These are phyloP conservation scores for Fregetta grallaria DNA, from an alignment of 2,113 vertebrate genomes.

Conservation along the genomic window DNA sequence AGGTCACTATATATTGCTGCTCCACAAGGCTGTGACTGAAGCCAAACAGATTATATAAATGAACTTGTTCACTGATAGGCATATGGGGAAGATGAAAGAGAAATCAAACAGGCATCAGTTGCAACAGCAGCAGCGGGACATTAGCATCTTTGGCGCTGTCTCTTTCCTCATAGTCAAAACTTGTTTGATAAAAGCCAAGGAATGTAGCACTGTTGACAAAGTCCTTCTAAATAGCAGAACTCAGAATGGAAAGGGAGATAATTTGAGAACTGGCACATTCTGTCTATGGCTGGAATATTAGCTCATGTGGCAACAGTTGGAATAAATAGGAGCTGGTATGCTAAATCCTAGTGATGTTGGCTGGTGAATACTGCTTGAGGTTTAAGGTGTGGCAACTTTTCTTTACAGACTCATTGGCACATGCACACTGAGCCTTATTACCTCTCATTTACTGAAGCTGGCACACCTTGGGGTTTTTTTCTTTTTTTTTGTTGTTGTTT, in stretches of 20 bases:
- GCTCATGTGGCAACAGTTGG: background rate
- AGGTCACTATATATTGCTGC: background rate
- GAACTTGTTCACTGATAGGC: background rate
- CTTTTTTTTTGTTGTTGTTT: background rate
- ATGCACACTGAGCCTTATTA: background rate
- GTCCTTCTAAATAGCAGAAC: background rate
- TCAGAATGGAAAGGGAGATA: background rate
- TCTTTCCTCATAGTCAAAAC: background rate
- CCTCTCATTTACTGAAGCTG: background rate
- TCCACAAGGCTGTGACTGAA: background rate
- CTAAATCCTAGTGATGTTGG: background rate
- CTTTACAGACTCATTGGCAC: slow-evolving; percentile 5
- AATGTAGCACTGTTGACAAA: background rate
- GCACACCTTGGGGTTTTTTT: background rate
- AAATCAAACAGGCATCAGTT: background rate
- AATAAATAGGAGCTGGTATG: background rate
- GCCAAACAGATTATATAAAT: background rate
- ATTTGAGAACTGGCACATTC: background rate
- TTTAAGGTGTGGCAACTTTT: slow-evolving; percentile 18
- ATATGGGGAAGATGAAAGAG: background rate
- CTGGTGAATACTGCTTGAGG: slow-evolving; percentile 2
- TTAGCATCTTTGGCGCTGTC: accelerated
- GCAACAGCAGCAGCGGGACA: background rate
- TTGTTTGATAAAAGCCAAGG: background rate
- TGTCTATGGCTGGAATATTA: background rate